Base-by-base conservation (phyloP, 2,113 vertebrate genomes). In the Hepsetus odoe region DNA sequence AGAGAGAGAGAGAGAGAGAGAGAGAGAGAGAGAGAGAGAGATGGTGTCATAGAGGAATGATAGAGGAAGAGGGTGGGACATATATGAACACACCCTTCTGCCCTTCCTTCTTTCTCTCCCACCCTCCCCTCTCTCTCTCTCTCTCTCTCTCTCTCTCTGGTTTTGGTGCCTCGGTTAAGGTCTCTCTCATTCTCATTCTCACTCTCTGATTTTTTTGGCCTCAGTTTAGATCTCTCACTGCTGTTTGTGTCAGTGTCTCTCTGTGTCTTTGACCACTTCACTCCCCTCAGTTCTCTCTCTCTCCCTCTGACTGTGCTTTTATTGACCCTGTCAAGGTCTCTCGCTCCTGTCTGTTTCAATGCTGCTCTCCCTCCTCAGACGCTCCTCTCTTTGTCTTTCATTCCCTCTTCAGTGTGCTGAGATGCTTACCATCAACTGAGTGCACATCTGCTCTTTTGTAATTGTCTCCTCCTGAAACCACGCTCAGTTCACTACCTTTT, bases 401-500 rank as follows among this genome's bases (percentile, higher is more conserved):
- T 53, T 78, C 75, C 67, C 76, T 83, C 73, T 78, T 79, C 68
- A 46, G 82, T 73, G 84, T 84, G 79, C 74, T 33, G 35, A 62
- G 42, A 67, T 65, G 12, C 68, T 72, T 78, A 70, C 84, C 81
- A 81, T 85, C 89, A 83, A 83, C 81, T 83, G 72, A 85, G 83
- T 77, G 80, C 84, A 86, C 90, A 90, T 90, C 88, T 92, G 90
- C 72, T 89, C 88, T 85, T 90, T 90, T 90, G 88, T 90, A 44
- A 65, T 64, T 86, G 79, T 61, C 55, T 82, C 56, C 75, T 76
- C 24, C 77, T 38, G 76, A 79, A 80, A 82, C 66, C 62, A 70
- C 77, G 81, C 85, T 84, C 80, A 78, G 79, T 86, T 86, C 71
- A 85, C 69, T 72, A 11, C 65, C 74, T 83, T 83, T 84, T 82